Percentiles rank a stretch among this genome's conserved stretches.
Conservation (phyloP, 2,113 vertebrate genomes). For the Hemibagrus wyckioides region DNA sequence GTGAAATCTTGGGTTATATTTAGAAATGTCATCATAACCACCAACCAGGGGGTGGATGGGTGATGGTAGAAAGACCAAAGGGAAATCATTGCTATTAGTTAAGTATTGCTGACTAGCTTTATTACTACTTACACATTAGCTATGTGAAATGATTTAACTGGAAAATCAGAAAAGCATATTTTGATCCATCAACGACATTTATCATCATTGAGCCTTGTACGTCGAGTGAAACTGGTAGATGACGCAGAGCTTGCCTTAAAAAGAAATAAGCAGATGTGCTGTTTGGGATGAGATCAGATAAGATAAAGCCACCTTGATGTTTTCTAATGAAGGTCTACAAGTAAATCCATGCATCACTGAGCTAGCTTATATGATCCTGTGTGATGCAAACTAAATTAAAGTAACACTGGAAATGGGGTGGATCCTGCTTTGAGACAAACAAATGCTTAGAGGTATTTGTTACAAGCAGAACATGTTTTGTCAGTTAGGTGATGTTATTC, state of each 20-base stretch:
- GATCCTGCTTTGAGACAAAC: constrained; percentile 1
- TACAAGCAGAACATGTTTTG: not conserved
- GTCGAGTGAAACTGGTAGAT: not conserved
- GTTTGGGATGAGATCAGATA: constrained; percentile 5
- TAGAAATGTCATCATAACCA: not conserved
- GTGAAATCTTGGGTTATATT: not conserved
- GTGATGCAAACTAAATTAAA: constrained; percentile 24
- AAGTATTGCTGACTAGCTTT: not conserved
- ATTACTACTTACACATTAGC: not conserved
- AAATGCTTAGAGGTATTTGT: constrained; percentile 9
- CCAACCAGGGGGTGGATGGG: not conserved
- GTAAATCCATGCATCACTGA: not conserved
- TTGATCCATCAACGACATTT: not conserved
- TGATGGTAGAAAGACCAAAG: not conserved
- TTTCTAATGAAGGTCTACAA: constrained; percentile 23
- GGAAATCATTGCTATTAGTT: not conserved
- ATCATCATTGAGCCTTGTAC: not conserved
- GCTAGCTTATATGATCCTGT: constrained; percentile 13
- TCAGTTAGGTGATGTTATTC: not conserved
- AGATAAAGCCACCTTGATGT: constrained; percentile 17
- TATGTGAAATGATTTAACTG: not conserved
- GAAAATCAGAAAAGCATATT: not conserved
- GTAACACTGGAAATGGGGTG: not conserved
- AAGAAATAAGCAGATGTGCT: not conserved
- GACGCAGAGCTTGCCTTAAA: not conserved